A percentile compares a stretch with the other conserved stretches of the same genome.
These are phyloP conservation scores for Lepas anatifera DNA, from an alignment of 2,888 invertebrate genomes.

Conservation along the genomic window DNA sequence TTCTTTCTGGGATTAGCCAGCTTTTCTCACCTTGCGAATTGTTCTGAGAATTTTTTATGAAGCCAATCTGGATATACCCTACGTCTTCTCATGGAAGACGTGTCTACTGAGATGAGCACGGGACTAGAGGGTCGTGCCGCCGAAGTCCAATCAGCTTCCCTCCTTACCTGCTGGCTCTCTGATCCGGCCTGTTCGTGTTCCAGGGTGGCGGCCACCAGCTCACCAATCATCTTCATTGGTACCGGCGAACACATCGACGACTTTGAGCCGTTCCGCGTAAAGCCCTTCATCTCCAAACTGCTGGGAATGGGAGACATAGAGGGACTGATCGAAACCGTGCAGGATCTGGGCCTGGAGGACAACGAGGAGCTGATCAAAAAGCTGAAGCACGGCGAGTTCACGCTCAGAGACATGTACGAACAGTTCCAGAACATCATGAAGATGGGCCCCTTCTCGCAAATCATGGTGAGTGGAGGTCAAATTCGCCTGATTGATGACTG, in stretches of 20 bases:
- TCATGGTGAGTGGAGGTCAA: conserved; percentile 72
- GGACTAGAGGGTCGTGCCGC: too few species aligned
- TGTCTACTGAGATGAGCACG: too few species aligned
- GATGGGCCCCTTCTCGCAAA: conserved; percentile 99
- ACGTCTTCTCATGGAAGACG: too few species aligned
- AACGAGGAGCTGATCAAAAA: conserved; percentile 97
- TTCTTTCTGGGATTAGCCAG: too few species aligned
- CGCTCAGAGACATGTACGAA: conserved; percentile 98
- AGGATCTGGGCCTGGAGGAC: conserved; percentile 80
- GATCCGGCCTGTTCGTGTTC: too few species aligned
- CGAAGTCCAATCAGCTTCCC: too few species aligned
- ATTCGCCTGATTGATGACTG: too few species aligned
- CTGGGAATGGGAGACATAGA: conserved; percentile 98
- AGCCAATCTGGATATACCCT: too few species aligned
- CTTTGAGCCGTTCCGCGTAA: conserved; percentile 95
- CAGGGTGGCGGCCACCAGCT: conserved; percentile 85
- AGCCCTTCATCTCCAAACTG: conserved; percentile 96
- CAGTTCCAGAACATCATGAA: conserved; percentile 99
- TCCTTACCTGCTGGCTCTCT: too few species aligned
- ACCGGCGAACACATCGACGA: conserved; percentile 99
- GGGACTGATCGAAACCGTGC: conserved; percentile 91
- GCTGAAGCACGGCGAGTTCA: conserved; percentile 98
- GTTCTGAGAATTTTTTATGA: too few species aligned
- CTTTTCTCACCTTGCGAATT: too few species aligned
- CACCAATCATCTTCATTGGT: conserved; percentile 98